phyloP scores from a whole-genome alignment of 1,140 invertebrate species.

The Drosophila tristis region DNA sequence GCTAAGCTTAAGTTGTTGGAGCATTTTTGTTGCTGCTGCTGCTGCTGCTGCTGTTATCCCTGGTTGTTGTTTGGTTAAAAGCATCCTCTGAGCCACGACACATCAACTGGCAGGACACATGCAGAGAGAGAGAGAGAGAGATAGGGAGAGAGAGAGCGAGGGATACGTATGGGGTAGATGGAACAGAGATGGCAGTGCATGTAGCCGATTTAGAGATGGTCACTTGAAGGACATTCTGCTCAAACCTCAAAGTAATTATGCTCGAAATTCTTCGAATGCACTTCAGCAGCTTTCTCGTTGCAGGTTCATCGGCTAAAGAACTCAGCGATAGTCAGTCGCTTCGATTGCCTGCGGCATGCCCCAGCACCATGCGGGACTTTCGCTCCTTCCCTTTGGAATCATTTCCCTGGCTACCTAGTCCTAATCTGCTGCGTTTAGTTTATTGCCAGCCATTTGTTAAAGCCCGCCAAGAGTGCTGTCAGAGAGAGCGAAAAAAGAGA shows the following conservation, averaged over 20 bases:
- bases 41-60: slow-evolving; percentile 23
- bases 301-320: accelerated
- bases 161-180: slow-evolving; percentile 17
- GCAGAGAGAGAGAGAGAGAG: not conserved
- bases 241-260: no score
- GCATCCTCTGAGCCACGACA: slow-evolving; percentile 63
- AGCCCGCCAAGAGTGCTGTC: slow-evolving; percentile 51
- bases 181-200: not conserved
- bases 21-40: slow-evolving; percentile 33
- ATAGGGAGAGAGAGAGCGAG: not conserved
- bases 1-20: slow-evolving; percentile 76
- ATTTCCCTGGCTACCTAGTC: slow-evolving; percentile 39
- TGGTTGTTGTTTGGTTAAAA: slow-evolving; percentile 60
- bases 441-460: slow-evolving; percentile 72
- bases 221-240: no score
- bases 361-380: not conserved
- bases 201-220: no score
- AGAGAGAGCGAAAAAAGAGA: slow-evolving; percentile 1
- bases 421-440: slow-evolving; percentile 78
- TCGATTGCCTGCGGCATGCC: no score
- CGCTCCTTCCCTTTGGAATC: slow-evolving; percentile 11
- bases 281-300: no score
- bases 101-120: slow-evolving; percentile 54
- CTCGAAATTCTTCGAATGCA: no score
- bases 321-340: no score